A percentile compares a stretch with the other conserved stretches of the same genome.
Evolutionary conservation across 2,888 invertebrate species (phyloP).

Genomic region (Ophion ellenae): DNA sequence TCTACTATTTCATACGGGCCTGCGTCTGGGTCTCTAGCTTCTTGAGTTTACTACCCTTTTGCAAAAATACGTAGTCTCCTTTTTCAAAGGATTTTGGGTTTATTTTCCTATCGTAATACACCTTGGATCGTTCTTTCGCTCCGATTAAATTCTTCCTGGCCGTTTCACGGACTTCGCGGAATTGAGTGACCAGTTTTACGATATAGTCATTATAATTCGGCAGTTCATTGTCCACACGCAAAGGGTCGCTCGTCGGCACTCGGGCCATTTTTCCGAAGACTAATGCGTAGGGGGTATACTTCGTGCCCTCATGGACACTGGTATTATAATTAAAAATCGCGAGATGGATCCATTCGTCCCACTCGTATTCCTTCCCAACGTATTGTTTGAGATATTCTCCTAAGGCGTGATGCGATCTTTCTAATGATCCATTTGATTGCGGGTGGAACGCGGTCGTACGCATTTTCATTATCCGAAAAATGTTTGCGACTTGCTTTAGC

Average conservation of each 20-base stretch:
- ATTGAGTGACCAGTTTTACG: constrained; percentile 15
- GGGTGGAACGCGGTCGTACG: no score
- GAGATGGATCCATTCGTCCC: no score
- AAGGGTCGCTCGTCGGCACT: no score
- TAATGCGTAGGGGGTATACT: constrained; percentile 7
- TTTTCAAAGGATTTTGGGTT: constrained; percentile 18
- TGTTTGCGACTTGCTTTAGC: no score
- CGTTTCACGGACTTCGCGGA: constrained; percentile 20
- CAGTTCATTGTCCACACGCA: no score
- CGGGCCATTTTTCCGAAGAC: no score
- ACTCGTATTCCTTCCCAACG: no score
- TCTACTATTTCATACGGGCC: constrained; percentile 56
- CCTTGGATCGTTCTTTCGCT: constrained; percentile 54
- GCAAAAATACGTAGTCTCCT: constrained; percentile 51
- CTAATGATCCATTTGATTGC: no score
- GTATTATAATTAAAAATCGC: constrained; percentile 48
- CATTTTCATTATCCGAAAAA: no score
- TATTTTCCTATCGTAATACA: constrained; percentile 48
- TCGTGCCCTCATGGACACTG: constrained; percentile 53
- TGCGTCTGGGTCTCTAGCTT: constrained; percentile 46
- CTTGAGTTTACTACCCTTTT: constrained; percentile 46
- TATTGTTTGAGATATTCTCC: no score
- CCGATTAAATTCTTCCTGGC: constrained; percentile 46
- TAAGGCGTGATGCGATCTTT: no score
- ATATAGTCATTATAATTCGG: constrained; percentile 58